phyloP scores from a whole-genome alignment of 2,888 invertebrate species.

The Volucella inanis region DNA sequence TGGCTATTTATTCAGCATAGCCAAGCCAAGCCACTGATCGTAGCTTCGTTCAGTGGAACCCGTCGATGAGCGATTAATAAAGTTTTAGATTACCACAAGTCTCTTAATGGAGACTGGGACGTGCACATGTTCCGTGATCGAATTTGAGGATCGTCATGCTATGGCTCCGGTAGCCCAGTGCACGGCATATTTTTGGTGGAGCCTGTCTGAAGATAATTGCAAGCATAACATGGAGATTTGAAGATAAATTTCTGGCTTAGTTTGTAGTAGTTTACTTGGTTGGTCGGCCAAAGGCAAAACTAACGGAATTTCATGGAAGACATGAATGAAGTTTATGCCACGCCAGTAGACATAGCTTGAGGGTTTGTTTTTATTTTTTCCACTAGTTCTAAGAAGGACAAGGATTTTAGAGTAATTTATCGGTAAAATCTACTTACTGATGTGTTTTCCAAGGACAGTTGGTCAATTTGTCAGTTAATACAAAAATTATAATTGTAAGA shows the following conservation, averaged over 20 bases:
- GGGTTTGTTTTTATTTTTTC: conserved; percentile 23
- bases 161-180: conserved; percentile 52
- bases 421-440: background rate
- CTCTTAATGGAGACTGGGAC: conserved; percentile 11
- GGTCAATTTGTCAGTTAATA: too few species aligned
- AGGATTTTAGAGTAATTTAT: background rate
- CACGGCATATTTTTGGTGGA: conserved; percentile 21
- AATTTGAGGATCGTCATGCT: conserved; percentile 43
- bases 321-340: conserved; percentile 66
- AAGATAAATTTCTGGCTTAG: conserved; percentile 32
- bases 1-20: conserved; percentile 59
- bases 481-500: too few species aligned
- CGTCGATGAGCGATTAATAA: conserved; percentile 67
- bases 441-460: too few species aligned
- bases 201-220: conserved; percentile 58
- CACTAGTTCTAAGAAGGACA: background rate
- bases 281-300: conserved; percentile 37
- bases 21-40: conserved; percentile 34
- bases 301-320: conserved; percentile 50
- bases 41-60: conserved; percentile 38
- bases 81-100: conserved; percentile 49
- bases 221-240: conserved; percentile 51
- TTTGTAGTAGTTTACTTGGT: background rate
- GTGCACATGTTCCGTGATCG: conserved; percentile 52
- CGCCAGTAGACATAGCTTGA: conserved; percentile 48